Evolutionary conservation across 2,113 vertebrate genomes (phyloP).

Genomic region (Tylochromis polylepis): DNA sequence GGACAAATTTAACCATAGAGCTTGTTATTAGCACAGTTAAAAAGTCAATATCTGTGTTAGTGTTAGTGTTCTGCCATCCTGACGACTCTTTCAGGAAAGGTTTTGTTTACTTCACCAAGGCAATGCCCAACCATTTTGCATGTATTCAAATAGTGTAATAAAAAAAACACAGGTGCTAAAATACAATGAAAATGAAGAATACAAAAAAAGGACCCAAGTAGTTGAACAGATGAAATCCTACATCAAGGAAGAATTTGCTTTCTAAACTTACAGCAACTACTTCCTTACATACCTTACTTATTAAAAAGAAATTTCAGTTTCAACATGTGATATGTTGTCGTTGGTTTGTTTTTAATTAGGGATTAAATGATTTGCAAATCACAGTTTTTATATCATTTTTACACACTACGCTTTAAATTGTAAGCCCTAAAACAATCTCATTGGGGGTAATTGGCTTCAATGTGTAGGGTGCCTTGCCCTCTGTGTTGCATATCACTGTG

Average conservation of each 20-base stretch:
- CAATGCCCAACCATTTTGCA: not conserved
- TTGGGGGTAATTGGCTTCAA: conserved; percentile 19
- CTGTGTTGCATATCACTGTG: not conserved
- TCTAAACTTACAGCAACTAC: not conserved
- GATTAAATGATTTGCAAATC: not conserved
- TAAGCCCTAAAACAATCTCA: not conserved
- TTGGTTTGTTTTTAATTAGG: not conserved
- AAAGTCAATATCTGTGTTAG: no score
- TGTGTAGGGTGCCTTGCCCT: not conserved
- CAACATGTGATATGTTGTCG: not conserved
- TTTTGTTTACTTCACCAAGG: not conserved
- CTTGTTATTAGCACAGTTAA: no score
- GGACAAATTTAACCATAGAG: no score
- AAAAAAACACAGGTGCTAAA: accelerated
- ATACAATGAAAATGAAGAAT: not conserved
- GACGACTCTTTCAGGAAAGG: no score
- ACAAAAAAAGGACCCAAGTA: not conserved
- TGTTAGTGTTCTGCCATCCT: no score
- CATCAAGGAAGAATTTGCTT: not conserved
- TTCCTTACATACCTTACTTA: not conserved
- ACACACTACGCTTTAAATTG: not conserved
- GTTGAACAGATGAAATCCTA: not conserved
- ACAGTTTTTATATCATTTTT: not conserved
- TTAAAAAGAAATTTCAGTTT: not conserved
- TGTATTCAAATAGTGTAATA: not conserved